A percentile compares a stretch with the other conserved stretches of the same genome.
These are phyloP conservation scores for Sylvia atricapilla DNA, from an alignment of 2,113 vertebrate genomes.

Conservation along the genomic window DNA sequence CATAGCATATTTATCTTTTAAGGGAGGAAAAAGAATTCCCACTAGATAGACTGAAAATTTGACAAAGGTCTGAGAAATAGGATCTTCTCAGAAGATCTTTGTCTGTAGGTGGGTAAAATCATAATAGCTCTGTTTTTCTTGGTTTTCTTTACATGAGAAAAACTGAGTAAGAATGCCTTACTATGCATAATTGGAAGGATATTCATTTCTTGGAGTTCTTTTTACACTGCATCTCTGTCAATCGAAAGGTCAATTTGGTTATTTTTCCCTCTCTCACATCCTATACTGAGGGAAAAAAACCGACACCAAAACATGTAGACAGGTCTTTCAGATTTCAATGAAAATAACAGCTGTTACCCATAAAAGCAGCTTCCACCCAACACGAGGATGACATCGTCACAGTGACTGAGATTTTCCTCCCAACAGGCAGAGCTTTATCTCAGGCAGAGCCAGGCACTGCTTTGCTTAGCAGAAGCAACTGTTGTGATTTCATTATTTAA, in stretches of 20 bases:
- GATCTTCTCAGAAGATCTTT: slow-evolving; percentile 70
- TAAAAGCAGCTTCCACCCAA: slow-evolving; percentile 31
- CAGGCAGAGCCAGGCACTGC: background rate
- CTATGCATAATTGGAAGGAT: slow-evolving; percentile 59
- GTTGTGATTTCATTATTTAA: background rate
- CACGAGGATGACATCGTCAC: background rate
- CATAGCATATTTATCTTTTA: slow-evolving; percentile 67
- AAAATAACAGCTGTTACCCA: slow-evolving; percentile 57
- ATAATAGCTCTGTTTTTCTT: slow-evolving; percentile 72
- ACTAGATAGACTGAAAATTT: slow-evolving; percentile 60
- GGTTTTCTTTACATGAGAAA: slow-evolving; percentile 77
- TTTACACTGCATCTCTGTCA: slow-evolving; percentile 42
- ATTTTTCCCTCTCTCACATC: slow-evolving; percentile 54
- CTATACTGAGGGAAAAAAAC: background rate
- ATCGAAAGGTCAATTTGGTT: slow-evolving; percentile 52
- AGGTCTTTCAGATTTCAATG: slow-evolving; percentile 51
- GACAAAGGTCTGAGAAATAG: slow-evolving; percentile 72
- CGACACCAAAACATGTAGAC: slow-evolving; percentile 12
- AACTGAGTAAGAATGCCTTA: slow-evolving; percentile 61
- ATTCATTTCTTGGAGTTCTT: slow-evolving; percentile 53
- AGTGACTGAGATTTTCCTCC: slow-evolving; percentile 59
- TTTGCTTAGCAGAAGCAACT: background rate
- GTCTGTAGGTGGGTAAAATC: slow-evolving; percentile 70
- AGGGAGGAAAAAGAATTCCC: slow-evolving; percentile 50
- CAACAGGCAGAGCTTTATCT: background rate